Evolutionary conservation across 2,113 vertebrate genomes (phyloP), one percentile per base, ranked within the genome.

Genomic region (Podocnemis expansa): DNA sequence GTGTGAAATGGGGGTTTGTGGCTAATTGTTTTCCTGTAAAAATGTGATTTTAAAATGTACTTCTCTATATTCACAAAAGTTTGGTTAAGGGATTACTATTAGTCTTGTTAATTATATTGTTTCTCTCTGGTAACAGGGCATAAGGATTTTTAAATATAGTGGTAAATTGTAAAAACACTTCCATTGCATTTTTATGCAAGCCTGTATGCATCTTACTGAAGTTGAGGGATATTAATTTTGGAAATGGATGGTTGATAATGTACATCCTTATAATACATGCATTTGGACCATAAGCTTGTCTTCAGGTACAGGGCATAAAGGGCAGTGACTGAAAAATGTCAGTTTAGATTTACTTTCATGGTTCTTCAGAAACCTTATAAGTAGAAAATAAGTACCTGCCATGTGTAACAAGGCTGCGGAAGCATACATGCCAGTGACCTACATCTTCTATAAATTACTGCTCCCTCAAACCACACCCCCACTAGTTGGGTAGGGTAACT

Each of bases 11-110:
- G 27, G 12, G 12, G 56, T 16, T 38, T 38, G 34, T 85, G 80
- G 55, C 70, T 79, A 38, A 85, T 43, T 1, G 41, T 70, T 70
- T 4, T 70, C 63, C 38, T 70, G 63, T 70, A 70, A 70, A 70
- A 38, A 70, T 67, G 34, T 67, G 34, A 31, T 31, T 60, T n/a
- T 31, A 14, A 34, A 52, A 17, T 84, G 78, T 21, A 92, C 34
- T 95, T 87, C 58, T 90, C 9, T 82, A 34, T 25, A 81, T 78
- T 91, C 70, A 94, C 90, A 80, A 84, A 80, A 94, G 78, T 11
- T 9, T 56, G 16, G 21, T 47, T 45, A n/a, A 25, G 3, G 17
- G 19, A 13, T 45, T 70, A 22, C 25, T 84, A 3, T 25, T 91
- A 34, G 27, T 55, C 19, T 84, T 89, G 19, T 41, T 45, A 54